Base-by-base conservation (phyloP, 2,113 vertebrate species). In the Platysteira castanea region DNA sequence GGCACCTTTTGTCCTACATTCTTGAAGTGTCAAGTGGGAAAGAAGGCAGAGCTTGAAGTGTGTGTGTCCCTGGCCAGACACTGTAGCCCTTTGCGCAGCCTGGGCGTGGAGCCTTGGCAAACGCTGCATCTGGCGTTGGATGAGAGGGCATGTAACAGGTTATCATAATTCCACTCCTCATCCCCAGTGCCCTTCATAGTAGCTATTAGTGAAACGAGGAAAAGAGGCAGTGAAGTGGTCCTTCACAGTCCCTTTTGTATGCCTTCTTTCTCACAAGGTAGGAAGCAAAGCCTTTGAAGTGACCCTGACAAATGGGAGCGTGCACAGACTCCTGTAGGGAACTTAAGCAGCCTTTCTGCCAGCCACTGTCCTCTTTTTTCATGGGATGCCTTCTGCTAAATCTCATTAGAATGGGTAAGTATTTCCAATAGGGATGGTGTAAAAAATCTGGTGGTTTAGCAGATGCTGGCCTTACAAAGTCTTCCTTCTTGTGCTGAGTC, bases 141-240 rank as follows among this genome's bases (percentile, higher is more conserved):
- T 84, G 53, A 93, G 90, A 91, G 49, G 49, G 16, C 2, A 0
- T 67, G 9, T 70, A 81, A 86, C 28, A 84, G 75, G 64, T 88
- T 90, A 56, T 74, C 14, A 5, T 60, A 94, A 91, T 77, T 86
- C 7, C 11, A 31, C 22, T 74, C 57, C 69, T 93, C 60, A 37
- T 18, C 37, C 16, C 6, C 13, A 77, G 57, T 64, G 78, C 41
- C 41, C 44, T 91, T 52, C 35, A 19, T 6, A 88, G 60, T 15
- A 93, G 61, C 74, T 76, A 11, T 92, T 92, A 92, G 64, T 59
- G 41, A 91, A 89, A 93, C 35, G 63, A 94, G 50, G 30, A 89
- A 46, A 67, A 82, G 61, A 90, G 80, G 27, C 26, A 46, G 28
- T 77, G 59, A 69, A 88, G 64, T 78, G 59, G 31, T 50, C 56